Conservation (phyloP, 2,888 invertebrate species). For the Autographa pulchrina region DNA sequence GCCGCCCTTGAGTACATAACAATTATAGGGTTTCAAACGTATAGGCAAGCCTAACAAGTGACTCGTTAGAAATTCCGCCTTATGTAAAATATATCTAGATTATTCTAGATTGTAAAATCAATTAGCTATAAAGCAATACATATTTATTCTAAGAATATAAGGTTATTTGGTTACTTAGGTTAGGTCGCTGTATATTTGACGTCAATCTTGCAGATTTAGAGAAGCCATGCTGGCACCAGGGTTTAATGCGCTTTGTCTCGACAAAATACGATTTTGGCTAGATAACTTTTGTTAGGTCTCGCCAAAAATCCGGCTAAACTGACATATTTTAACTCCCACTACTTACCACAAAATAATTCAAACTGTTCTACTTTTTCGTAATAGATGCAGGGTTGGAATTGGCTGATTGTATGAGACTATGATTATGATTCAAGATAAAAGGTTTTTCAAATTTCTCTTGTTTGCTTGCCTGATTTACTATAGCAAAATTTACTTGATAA, state of each 20-base stretch:
- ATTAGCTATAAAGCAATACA: constrained; percentile 28
- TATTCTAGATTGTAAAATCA: constrained; percentile 38
- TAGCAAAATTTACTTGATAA: no score
- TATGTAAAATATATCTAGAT: constrained; percentile 20
- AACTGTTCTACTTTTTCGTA: neutral
- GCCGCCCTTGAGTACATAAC: constrained; percentile 47
- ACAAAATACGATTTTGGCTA: neutral
- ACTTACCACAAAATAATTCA: neutral
- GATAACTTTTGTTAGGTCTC: neutral
- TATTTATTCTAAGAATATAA: constrained; percentile 15
- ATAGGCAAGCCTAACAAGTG: constrained; percentile 61
- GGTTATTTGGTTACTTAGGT: neutral
- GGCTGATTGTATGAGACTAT: no score
- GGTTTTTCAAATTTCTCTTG: no score
- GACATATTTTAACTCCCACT: neutral
- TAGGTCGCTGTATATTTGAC: constrained; percentile 1
- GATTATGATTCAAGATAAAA: no score
- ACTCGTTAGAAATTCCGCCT: constrained; percentile 35
- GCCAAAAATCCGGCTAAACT: constrained; percentile 1
- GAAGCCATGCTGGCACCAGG: neutral
- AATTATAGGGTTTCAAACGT: constrained; percentile 59
- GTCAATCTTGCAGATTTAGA: neutral
- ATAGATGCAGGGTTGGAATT: neutral
- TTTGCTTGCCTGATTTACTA: no score
- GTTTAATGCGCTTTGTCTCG: constrained; percentile 4